Base-by-base conservation (phyloP, 2,888 invertebrate genomes). In the Hemithea aestivaria region DNA sequence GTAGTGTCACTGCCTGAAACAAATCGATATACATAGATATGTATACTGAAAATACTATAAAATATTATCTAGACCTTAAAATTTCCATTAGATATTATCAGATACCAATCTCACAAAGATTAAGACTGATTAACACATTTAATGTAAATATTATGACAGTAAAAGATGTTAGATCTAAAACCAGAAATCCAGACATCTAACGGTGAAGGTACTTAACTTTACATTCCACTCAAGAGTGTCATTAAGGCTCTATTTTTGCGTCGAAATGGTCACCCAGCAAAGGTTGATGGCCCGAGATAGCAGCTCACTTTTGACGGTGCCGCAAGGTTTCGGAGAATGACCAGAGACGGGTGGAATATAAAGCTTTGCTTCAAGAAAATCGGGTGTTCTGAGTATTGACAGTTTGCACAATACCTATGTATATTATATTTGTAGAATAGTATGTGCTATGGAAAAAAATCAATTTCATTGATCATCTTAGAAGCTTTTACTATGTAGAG, bases 261-360 rank as follows among this genome's bases (percentile, higher is more conserved):
- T 45, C 37, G 48, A 47, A 48, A 51, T 47, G 53, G 53, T 53
- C 55, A 44, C 46, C 53, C 45, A 53, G 23, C 35, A 46, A 48
- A 62, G 66, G 68, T 67, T 58, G 61, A 60, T 55, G 61, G 48
- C 61, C 58, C 47, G 36, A 43, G 58, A 59, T 62, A 52, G 56
- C 53, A 45, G 49, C 49, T 32, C 48, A 33, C 50, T 57, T 58
- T 62, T 56, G 54, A 56, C 55, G 44, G 47, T 42, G 57, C 53
- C 51, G 51, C 42, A 40, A 55, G 54, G 26, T 59, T 53, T 52
- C 56, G 48, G 36, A 41, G 40, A 40, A 44, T 40, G 39, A 51
- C 38, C 38, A 51, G 48, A 48, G 51, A 54, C 48, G 55, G 47
- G 27, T 44, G 42, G 63, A 61, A 62, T 67, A 59, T 58, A 56